phyloP scores from a whole-genome alignment of 1,140 invertebrate species.

The Tachypleus tridentatus region DNA sequence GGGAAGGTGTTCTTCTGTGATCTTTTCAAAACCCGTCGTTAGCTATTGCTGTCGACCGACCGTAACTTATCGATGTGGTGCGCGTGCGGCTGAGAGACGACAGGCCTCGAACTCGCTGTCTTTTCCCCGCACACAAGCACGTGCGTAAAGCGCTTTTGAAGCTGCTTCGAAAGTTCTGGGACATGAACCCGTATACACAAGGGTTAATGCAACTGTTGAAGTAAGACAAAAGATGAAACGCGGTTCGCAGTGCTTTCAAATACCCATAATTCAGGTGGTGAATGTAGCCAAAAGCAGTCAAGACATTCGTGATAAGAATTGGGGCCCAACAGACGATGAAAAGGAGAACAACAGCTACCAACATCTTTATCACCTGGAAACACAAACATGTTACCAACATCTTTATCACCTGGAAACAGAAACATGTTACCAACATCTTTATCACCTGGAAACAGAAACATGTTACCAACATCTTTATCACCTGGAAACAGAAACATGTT shows the following conservation, averaged over 20 bases:
- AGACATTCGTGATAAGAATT: slow-evolving; percentile 48
- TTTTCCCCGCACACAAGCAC: slow-evolving; percentile 25
- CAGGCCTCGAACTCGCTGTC: slow-evolving; percentile 13
- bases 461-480: too few relatives aligned
- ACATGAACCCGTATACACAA: slow-evolving; percentile 68
- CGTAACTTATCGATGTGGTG: slow-evolving; percentile 31
- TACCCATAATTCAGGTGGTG: slow-evolving; percentile 38
- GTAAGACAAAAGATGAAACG: slow-evolving; percentile 52
- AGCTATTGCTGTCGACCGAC: slow-evolving; percentile 12
- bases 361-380: slow-evolving; percentile 54
- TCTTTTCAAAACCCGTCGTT: too few relatives aligned
- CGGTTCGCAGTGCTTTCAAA: slow-evolving; percentile 47
- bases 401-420: too few relatives aligned
- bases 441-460: too few relatives aligned
- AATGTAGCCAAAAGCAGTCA: slow-evolving; percentile 47
- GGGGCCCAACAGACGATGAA: slow-evolving; percentile 57
- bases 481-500: too few relatives aligned
- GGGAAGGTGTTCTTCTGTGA: too few relatives aligned
- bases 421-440: too few relatives aligned
- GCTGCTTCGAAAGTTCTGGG: slow-evolving; percentile 57
- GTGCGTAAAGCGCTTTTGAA: slow-evolving; percentile 39
- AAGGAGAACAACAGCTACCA: slow-evolving; percentile 52
- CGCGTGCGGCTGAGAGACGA: slow-evolving; percentile 29
- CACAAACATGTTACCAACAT: too few relatives aligned
- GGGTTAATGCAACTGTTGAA: slow-evolving; percentile 66